phyloP scores from a whole-genome alignment of 2,888 invertebrate genomes.

The Agrotis clavis region DNA sequence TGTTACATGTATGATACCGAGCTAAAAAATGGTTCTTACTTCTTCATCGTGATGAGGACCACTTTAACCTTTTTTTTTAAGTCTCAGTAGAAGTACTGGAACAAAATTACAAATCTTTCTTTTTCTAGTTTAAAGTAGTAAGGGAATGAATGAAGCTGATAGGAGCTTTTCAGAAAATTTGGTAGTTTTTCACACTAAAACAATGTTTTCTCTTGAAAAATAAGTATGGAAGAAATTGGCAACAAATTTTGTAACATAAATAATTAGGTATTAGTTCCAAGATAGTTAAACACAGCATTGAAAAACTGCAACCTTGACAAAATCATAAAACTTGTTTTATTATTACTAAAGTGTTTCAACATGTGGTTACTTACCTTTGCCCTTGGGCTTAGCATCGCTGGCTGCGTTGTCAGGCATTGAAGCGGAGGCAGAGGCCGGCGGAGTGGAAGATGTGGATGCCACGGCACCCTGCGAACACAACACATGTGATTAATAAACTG shows the following conservation, averaged over 20 bases:
- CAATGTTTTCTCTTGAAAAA: background rate
- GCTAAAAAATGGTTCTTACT: no score
- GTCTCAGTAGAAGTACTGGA: background rate
- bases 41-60: background rate
- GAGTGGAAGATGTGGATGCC: constrained; percentile 88
- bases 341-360: background rate
- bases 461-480: constrained; percentile 83
- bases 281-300: background rate
- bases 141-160: background rate
- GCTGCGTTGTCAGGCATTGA: constrained; percentile 88
- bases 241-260: no score
- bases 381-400: constrained; percentile 86
- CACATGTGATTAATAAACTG: constrained; percentile 12
- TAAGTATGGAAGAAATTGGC: background rate
- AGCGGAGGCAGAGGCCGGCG: constrained; percentile 86
- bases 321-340: background rate
- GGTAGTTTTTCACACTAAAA: background rate
- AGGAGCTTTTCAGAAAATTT: background rate
- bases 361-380: constrained; percentile 74
- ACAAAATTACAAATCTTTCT: background rate
- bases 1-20: no score
- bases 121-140: background rate
- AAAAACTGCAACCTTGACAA: background rate
- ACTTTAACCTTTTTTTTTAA: no score
- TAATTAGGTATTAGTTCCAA: no score